Base-by-base conservation (phyloP, 2,113 vertebrate genomes). In the Centropus bengalensis region DNA sequence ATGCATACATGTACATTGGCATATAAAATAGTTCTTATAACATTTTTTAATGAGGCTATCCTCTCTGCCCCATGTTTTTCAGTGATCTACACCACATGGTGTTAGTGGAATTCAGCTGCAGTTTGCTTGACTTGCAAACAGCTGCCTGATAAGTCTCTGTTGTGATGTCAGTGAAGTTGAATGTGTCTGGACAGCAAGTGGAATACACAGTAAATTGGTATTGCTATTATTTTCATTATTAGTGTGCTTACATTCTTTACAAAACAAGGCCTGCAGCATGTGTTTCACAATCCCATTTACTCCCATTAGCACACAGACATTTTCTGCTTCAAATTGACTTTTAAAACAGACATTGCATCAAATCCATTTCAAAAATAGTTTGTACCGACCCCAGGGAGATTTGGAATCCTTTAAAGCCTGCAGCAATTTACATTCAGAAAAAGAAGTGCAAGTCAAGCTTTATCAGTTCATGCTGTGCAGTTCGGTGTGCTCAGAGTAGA, bases 341-440 rank as follows among this genome's bases (percentile, higher is more conserved):
- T 88, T 91, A 90, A 94, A 95, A 70, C 36, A 91, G 66, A 76
- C 4, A 1, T 76, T 4, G 4, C 93, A 91, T 81, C 64, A 90
- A 95, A 96, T 78, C 64, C 51, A 82, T 87, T 93, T 96, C 56
- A 63, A 95, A 96, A 93, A 94, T 93, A 82, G 82, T 90, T 92
- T 80, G 64, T 73, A 73, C 40, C 49, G 77, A 89, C 88, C 67
- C 55, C 23, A n/a, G 89, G 77, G 87, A 93, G 52, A 86, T 64
- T 60, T 92, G 68, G 77, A 95, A 94, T 94, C 86, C 70, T 95
- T 95, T 95, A 94, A 90, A 93, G 63, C 63, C 81, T 89, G 52
- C 54, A 87, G 88, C 81, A 91, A 95, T 93, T 96, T 95, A 85
- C 89, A 93, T 95, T 89, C 78, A 83, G 59, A 78, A 88, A 89